Conservation (phyloP, 64 coral and sea anemone genomes). For the Montipora sp. region DNA sequence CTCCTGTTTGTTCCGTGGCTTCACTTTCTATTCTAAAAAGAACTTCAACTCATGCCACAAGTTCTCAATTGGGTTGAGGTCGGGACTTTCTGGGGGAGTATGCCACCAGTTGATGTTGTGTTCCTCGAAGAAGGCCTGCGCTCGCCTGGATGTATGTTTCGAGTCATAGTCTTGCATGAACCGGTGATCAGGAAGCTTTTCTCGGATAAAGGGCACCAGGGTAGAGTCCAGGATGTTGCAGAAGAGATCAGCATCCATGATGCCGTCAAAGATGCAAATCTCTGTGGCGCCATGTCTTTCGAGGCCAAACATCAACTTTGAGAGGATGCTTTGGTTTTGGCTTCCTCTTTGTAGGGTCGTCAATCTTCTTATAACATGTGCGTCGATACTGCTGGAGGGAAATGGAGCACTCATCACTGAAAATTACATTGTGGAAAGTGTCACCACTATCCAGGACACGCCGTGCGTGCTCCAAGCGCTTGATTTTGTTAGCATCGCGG, state of each 20-base stretch:
- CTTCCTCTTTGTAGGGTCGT: not conserved
- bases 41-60: conserved; percentile 30
- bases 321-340: not conserved
- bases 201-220: conserved; percentile 11
- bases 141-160: not conserved
- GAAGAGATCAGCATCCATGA: not conserved
- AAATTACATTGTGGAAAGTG: not conserved
- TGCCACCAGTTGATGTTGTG: conserved; percentile 21
- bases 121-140: not conserved
- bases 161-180: not conserved
- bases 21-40: not conserved
- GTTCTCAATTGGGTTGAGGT: conserved; percentile 12
- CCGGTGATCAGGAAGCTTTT: not conserved
- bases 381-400: not conserved
- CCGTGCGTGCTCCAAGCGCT: not conserved
- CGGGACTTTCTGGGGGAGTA: not conserved
- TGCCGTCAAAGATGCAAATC: too few species aligned
- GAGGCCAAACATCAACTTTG: not conserved
- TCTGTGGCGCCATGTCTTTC: not conserved
- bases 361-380: not conserved
- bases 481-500: not conserved
- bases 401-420: not conserved
- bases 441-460: not conserved
- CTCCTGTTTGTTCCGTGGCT: conserved; percentile 21
- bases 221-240: not conserved